These are phyloP conservation scores for Geococcyx californianus DNA, from an alignment of 2,113 vertebrate species.

Conservation along the genomic window DNA sequence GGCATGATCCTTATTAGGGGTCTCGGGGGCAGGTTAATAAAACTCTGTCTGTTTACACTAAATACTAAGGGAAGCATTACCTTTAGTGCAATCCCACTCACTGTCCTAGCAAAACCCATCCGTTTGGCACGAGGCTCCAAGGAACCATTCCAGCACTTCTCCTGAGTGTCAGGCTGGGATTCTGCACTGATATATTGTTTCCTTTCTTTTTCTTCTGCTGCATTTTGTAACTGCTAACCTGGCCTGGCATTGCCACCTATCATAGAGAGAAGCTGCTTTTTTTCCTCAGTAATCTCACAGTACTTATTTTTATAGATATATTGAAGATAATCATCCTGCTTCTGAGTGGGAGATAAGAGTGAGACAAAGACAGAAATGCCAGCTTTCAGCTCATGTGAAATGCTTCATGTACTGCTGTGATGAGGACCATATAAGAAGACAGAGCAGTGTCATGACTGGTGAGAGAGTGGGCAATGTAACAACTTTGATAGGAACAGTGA, in stretches of 20 bases:
- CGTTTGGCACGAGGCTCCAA: not conserved
- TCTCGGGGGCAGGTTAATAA: constrained; percentile 28
- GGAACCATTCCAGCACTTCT: not conserved
- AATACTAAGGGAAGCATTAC: not conserved
- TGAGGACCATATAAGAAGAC: not conserved
- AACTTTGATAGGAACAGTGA: not conserved
- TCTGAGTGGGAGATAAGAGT: not conserved
- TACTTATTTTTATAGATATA: not conserved
- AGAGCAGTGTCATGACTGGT: not conserved
- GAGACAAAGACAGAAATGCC: constrained; percentile 11
- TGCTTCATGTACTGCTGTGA: not conserved
- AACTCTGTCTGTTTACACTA: not conserved
- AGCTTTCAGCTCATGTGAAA: not conserved
- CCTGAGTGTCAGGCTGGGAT: not conserved
- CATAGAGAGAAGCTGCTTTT: not conserved
- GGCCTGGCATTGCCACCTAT: not conserved
- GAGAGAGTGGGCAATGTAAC: not conserved
- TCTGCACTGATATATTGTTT: not conserved
- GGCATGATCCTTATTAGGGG: not conserved
- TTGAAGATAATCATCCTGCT: not conserved
- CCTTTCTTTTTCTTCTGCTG: not conserved
- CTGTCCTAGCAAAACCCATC: not conserved
- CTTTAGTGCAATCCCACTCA: not conserved
- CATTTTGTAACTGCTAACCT: not conserved
- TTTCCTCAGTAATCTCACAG: not conserved